Base-by-base conservation (phyloP, 2,797 vertebrate species). In the Geotrypetes seraphini region DNA sequence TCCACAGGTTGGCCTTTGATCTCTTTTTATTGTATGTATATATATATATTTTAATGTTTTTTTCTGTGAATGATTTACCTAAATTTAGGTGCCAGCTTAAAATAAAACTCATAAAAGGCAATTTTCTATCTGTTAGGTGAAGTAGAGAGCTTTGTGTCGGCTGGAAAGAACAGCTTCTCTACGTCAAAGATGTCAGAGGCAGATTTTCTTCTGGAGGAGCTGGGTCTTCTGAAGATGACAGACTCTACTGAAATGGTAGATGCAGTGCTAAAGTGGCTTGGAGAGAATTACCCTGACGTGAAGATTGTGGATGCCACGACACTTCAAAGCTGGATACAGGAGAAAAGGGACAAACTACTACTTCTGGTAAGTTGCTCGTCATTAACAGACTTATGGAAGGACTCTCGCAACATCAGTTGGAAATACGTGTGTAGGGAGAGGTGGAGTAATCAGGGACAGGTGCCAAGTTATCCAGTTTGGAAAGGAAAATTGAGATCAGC, bases 351-450 rank as follows among this genome's bases (percentile, higher is more conserved):
- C 12, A 21, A 49, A 20, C 10, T 34, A 10, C 10, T 39, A 5
- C 8, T 47, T 35, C 36, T 46, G 7, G 16, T 36, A 38, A 43
- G 28, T 27, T 16, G 2, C 20, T 25, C 13, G 10, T 4, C 24
- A 10, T 2, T 14, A 18, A 14, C 2, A 13, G 18, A 5, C 10
- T 7, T 14, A 13, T 25, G 2, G n/a, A 26, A 25, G 4, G 7
- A 4, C n/a, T n/a, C n/a, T n/a, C n/a, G n/a, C n/a, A n/a, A n/a
- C n/a, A n/a, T n/a, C n/a, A n/a, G n/a, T n/a, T n/a, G n/a, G n/a
- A n/a, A n/a, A n/a, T n/a, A n/a, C n/a, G n/a, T n/a, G n/a, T n/a
- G n/a, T n/a, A n/a, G n/a, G n/a, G n/a, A n/a, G n/a, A n/a, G n/a
- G n/a, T n/a, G n/a, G n/a, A n/a, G n/a, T n/a, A n/a, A n/a, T n/a